A percentile compares a stretch with the other conserved stretches of the same genome.
phyloP scores from a whole-genome alignment of 2,888 invertebrate species.

The Cataglyphis altisquamis region DNA sequence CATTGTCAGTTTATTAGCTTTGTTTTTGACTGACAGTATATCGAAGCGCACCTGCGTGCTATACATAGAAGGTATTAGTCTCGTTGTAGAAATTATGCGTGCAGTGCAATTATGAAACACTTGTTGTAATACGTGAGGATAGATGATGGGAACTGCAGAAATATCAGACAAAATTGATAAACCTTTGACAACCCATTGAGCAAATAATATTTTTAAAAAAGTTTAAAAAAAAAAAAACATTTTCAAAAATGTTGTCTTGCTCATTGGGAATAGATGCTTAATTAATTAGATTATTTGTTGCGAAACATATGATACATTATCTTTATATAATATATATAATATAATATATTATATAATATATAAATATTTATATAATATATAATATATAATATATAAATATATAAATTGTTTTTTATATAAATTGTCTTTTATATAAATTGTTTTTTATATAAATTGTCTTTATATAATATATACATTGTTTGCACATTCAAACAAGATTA shows the following conservation, averaged over 20 bases:
- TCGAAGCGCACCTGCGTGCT: conserved; percentile 23
- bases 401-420: too few relatives aligned
- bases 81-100: conserved; percentile 17
- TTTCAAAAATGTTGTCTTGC: too few relatives aligned
- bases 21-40: not conserved
- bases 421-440: too few relatives aligned
- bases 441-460: too few relatives aligned
- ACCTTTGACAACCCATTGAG: not conserved
- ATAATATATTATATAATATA: too few relatives aligned
- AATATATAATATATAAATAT: too few relatives aligned
- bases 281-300: not conserved
- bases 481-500: not conserved
- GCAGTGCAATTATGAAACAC: not conserved
- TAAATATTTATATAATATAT: too few relatives aligned
- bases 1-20: conserved; percentile 8
- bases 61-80: conserved; percentile 31
- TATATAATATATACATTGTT: not conserved
- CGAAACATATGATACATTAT: not conserved
- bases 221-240: too few relatives aligned
- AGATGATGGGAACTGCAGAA: not conserved
- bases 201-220: too few relatives aligned
- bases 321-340: not conserved
- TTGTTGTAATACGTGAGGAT: not conserved
- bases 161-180: not conserved
- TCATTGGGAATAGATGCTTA: not conserved